Conservation (phyloP, 2,113 vertebrate species). For the Epinephelus moara region DNA sequence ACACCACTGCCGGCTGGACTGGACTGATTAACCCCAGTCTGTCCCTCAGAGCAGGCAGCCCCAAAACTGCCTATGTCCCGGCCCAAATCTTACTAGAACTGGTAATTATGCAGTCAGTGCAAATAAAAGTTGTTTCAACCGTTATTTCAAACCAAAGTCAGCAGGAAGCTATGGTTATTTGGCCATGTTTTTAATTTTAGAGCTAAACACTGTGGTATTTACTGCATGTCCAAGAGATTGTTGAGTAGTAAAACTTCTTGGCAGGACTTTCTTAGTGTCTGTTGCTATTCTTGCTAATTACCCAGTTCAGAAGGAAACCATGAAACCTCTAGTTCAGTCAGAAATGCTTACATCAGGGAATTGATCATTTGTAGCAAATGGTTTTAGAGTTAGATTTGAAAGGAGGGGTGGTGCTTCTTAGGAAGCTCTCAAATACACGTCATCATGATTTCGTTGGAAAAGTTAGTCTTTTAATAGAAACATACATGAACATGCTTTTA, state of each 20-base stretch:
- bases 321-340: not conserved
- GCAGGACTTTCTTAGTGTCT: not conserved
- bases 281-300: not conserved
- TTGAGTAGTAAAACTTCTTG: too few relatives aligned
- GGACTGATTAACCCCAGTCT: constrained; percentile 38
- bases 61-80: not conserved
- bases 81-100: not conserved
- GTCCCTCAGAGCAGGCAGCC: not conserved
- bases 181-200: too few relatives aligned
- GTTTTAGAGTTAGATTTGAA: not conserved
- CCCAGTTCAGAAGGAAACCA: not conserved
- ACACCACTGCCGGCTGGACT: constrained; percentile 19
- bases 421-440: too few relatives aligned
- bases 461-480: too few relatives aligned
- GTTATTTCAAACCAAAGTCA: too few relatives aligned
- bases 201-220: too few relatives aligned
- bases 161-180: too few relatives aligned
- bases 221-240: too few relatives aligned
- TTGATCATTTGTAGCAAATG: not conserved
- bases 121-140: not conserved
- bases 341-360: not conserved
- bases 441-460: too few relatives aligned
- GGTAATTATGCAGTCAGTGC: too few relatives aligned
- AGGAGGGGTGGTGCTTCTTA: not conserved
- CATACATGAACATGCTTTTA: too few relatives aligned